Evolutionary conservation across 2,888 invertebrate species (phyloP), one percentile per base, ranked within the genome.

Genomic region (Dryococelus australis): DNA sequence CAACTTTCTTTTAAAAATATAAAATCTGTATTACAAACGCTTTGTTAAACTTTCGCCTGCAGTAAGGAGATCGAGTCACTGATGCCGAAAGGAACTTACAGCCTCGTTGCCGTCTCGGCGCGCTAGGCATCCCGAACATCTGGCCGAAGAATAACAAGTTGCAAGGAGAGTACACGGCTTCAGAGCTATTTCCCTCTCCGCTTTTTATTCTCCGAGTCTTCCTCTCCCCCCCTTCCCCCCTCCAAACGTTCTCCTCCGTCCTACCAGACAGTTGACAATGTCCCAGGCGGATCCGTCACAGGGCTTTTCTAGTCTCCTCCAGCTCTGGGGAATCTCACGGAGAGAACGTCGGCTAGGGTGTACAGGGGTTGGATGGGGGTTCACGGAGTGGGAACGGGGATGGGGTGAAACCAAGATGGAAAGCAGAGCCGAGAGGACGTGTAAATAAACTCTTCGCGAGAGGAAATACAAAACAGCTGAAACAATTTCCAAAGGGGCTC

Each of bases 401-500:
- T 6, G 51, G 1, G 8, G 51, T 20, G 51, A 65, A 65, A 65
- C 65, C 65, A 65, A 65, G 65, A 65, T 65, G 65, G 65, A 65
- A 65, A 65, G n/a, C 65, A 65, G 65, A 65, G 65, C 20, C 65
- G 20, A 65, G 65, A 65, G n/a, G 24, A 65, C 65, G 65, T n/a
- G 65, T 65, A 65, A 65, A 65, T 65, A 65, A 65, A 65, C 24
- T 65, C n/a, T n/a, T 65, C 65, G n/a, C 65, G 65, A 65, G 65
- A 65, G 65, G 65, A 65, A 65, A 65, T 65, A 65, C 65, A 65
- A 65, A 65, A 65, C 65, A 65, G 65, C 65, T 65, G 65, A 65
- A 65, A 65, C 65, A 65, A 65, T 65, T 65, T 65, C 65, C 65
- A n/a, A 65, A n/a, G n/a, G 65, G 65, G 65, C 8, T 20, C 24